phyloP scores from a whole-genome alignment of 2,888 invertebrate genomes.

The Agrochola circellaris region DNA sequence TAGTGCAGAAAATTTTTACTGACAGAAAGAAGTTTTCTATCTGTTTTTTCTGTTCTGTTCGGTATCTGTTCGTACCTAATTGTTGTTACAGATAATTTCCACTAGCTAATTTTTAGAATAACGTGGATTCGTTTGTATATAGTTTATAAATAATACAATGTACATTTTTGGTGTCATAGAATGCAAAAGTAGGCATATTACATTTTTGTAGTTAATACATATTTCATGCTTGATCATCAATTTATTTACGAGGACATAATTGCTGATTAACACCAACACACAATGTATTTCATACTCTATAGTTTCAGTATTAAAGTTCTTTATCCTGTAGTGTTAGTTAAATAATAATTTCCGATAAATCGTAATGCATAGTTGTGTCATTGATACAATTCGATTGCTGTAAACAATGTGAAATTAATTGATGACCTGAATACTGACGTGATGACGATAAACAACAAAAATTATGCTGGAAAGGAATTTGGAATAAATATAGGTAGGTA shows the following conservation, averaged over 20 bases:
- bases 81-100: not conserved
- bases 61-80: not conserved
- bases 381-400: slow-evolving; percentile 42
- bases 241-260: slow-evolving; percentile 17
- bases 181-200: not conserved
- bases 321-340: not conserved
- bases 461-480: not conserved
- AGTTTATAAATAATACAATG: not conserved
- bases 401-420: slow-evolving; percentile 40
- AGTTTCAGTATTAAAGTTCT: not conserved
- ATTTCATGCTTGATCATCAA: slow-evolving; percentile 13
- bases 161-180: not conserved
- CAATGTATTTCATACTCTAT: slow-evolving; percentile 4
- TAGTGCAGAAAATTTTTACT: not conserved
- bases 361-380: slow-evolving; percentile 36
- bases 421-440: slow-evolving; percentile 34
- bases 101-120: not conserved
- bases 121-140: not conserved
- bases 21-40: too few species aligned
- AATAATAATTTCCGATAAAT: slow-evolving; percentile 32
- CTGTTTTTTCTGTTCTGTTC: not conserved
- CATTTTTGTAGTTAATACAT: not conserved
- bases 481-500: not conserved
- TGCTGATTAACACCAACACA: not conserved
- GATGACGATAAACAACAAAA: slow-evolving; percentile 1